Conservation (phyloP, 2,888 invertebrate species). For the Hanleya hanleyi region DNA sequence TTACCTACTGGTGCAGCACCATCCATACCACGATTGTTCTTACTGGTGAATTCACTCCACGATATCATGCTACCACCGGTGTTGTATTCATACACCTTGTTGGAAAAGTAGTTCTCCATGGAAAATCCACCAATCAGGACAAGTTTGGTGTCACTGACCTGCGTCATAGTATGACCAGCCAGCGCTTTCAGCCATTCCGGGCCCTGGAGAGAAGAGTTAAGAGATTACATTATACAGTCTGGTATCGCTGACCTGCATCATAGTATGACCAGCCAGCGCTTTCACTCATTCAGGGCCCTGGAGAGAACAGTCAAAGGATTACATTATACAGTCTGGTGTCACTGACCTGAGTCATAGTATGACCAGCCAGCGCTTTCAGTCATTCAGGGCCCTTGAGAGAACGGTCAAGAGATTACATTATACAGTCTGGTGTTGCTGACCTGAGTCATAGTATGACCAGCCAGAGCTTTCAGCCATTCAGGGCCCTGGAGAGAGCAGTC, state of each 20-base stretch:
- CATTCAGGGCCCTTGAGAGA: conserved; percentile 51
- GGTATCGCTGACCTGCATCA: conserved; percentile 83
- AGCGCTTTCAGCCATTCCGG: conserved; percentile 77
- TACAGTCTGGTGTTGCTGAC: conserved; percentile 81
- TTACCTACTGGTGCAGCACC: conserved; percentile 85
- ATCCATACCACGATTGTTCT: conserved; percentile 72
- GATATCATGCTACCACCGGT: conserved; percentile 73
- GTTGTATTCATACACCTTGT: conserved; percentile 79
- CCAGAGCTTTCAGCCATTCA: conserved; percentile 78
- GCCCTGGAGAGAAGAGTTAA: too few species aligned
- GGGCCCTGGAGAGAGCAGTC: conserved; percentile 52
- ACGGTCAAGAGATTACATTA: too few species aligned
- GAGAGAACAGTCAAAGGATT: too few species aligned
- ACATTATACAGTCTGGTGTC: conserved; percentile 79
- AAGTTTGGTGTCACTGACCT: conserved; percentile 80
- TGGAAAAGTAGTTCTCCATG: conserved; percentile 84
- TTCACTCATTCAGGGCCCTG: conserved; percentile 71
- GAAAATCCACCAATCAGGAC: conserved; percentile 89
- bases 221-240: too few species aligned
- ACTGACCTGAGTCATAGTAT: conserved; percentile 87
- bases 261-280: conserved; percentile 90
- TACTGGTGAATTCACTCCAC: conserved; percentile 45
- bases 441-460: conserved; percentile 91
- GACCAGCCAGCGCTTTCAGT: conserved; percentile 86
- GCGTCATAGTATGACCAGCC: conserved; percentile 92